A percentile compares a stretch with the other conserved stretches of the same genome.
These are phyloP conservation scores for Eriocheir sinensis DNA, from an alignment of 1,140 invertebrate genomes.

Conservation along the genomic window DNA sequence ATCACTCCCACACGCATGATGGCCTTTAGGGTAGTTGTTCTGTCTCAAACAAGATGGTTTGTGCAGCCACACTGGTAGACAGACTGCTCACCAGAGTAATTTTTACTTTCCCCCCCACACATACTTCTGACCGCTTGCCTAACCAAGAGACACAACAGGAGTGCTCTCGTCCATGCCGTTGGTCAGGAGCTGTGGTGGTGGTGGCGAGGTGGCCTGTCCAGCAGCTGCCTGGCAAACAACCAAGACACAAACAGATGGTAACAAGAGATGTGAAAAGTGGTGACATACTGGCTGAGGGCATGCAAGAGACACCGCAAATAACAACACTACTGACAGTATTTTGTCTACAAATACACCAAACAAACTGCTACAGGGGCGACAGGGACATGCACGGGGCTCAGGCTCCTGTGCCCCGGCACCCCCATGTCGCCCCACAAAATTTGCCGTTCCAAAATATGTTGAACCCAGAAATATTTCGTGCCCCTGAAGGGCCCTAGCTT, in stretches of 20 bases:
- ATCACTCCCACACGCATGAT: not conserved
- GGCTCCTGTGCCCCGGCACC: constrained; percentile 38
- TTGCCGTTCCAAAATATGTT: constrained; percentile 61
- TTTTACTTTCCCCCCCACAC: not conserved
- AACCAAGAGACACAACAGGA: not conserved
- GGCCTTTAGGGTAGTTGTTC: not conserved
- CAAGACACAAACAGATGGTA: constrained; percentile 57
- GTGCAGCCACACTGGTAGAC: not conserved
- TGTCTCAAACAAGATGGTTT: not conserved
- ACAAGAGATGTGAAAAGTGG: constrained; percentile 51
- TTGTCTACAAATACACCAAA: constrained; percentile 75
- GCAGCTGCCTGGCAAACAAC: constrained; percentile 51
- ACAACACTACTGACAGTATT: constrained; percentile 73
- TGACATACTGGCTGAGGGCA: constrained; percentile 72
- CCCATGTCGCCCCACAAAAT: constrained; percentile 45
- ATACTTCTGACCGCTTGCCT: not conserved
- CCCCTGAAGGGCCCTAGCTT: constrained; percentile 63
- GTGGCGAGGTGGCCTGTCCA: not conserved
- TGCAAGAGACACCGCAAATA: constrained; percentile 77
- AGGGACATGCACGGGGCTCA: not conserved
- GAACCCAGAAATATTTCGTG: constrained; percentile 61
- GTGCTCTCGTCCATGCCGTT: not conserved
- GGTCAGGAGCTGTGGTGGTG: not conserved
- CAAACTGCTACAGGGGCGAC: constrained; percentile 65
- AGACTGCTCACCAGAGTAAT: not conserved